phyloP scores from a whole-genome alignment of 2,888 invertebrate genomes.

The Amphipyra berbera region DNA sequence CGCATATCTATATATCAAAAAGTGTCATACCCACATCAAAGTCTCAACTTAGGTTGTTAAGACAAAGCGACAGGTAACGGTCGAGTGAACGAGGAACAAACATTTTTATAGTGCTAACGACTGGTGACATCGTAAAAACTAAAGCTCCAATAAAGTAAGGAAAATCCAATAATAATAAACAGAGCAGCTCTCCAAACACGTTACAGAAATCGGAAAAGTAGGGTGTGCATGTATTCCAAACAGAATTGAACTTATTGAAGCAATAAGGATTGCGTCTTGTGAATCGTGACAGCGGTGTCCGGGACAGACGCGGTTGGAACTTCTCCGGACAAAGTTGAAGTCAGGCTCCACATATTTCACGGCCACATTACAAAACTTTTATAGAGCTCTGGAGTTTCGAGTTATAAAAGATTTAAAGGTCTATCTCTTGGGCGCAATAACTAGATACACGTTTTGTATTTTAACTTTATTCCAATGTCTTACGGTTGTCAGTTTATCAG shows the following conservation, averaged over 20 bases:
- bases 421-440: constrained; percentile 41
- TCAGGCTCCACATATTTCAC: constrained; percentile 66
- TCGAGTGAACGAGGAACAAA: constrained; percentile 44
- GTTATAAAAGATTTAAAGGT: constrained; percentile 55
- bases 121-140: constrained; percentile 55
- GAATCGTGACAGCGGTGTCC: constrained; percentile 56
- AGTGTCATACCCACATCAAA: constrained; percentile 79
- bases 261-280: constrained; percentile 61
- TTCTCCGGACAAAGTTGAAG: constrained; percentile 55
- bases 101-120: constrained; percentile 59
- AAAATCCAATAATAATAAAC: constrained; percentile 61
- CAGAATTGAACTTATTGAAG: constrained; percentile 53
- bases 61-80: constrained; percentile 63
- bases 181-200: constrained; percentile 32
- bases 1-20: constrained; percentile 62
- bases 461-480: constrained; percentile 25
- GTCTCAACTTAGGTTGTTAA: constrained; percentile 66
- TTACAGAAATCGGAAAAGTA: constrained; percentile 30
- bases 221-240: constrained; percentile 50
- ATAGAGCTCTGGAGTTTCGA: constrained; percentile 57
- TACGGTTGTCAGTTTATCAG: constrained; percentile 12
- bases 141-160: constrained; percentile 46
- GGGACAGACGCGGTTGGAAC: constrained; percentile 57
- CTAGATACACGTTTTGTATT: constrained; percentile 26
- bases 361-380: constrained; percentile 69